Evolutionary conservation across 2,113 vertebrate species (phyloP).

Genomic region (Scortum barcoo): DNA sequence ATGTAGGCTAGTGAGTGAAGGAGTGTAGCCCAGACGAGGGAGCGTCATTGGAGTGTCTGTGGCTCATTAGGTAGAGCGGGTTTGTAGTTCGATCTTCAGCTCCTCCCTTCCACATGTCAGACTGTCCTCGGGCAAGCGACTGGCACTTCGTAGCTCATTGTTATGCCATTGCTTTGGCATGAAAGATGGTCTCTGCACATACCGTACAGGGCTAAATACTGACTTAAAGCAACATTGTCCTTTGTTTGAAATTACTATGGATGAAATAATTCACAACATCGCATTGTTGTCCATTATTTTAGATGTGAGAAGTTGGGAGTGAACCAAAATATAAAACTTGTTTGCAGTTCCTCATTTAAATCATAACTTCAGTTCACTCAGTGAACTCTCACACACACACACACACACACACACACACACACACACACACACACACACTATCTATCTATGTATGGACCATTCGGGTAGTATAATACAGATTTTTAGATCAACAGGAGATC

Average conservation of each 20-base stretch:
- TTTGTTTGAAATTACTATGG: background rate
- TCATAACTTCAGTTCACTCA: background rate
- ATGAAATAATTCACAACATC: background rate
- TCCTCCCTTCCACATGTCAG: background rate
- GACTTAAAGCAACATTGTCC: background rate
- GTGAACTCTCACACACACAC: background rate
- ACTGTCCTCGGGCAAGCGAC: background rate
- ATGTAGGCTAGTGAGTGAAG: background rate
- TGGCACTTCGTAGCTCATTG: too few species aligned
- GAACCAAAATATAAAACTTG: background rate
- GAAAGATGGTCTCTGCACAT: background rate
- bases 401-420: background rate
- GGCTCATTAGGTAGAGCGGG: background rate
- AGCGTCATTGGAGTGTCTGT: background rate
- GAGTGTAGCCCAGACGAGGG: background rate
- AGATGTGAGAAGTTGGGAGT: background rate
- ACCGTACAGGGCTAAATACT: background rate
- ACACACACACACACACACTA: background rate
- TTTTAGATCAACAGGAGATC: background rate
- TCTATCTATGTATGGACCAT: background rate
- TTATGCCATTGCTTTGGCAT: background rate
- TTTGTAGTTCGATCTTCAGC: background rate
- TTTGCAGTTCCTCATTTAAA: background rate
- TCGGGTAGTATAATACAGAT: too few species aligned
- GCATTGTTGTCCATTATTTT: background rate